Evolutionary conservation across 2,113 vertebrate species (phyloP).

Genomic region (Gavialis gangeticus): DNA sequence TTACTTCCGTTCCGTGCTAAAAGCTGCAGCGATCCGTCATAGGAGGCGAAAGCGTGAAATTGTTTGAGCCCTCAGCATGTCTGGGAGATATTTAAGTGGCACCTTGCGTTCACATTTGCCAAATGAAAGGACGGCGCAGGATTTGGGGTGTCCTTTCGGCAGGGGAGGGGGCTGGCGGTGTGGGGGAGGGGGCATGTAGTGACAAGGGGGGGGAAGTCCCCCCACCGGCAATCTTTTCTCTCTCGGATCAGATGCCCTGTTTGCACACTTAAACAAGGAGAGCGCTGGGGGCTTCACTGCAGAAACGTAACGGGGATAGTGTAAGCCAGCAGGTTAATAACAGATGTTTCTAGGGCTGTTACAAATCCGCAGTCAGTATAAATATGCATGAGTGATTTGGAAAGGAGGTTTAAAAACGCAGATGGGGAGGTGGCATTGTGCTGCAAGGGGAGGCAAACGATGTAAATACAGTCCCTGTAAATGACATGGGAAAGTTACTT

Average conservation of each 20-base stretch:
- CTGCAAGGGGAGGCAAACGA: neutral
- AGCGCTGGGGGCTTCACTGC: neutral
- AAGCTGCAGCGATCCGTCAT: neutral
- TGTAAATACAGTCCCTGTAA: neutral
- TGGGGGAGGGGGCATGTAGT: neutral
- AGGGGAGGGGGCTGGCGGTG: neutral
- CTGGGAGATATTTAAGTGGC: neutral
- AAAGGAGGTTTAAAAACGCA: neutral
- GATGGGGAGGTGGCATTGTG: slow-evolving; percentile 8
- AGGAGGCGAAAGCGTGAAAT: neutral
- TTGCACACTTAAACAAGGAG: slow-evolving; percentile 25
- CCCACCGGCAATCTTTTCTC: neutral
- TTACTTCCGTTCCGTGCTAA: neutral
- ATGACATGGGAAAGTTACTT: slow-evolving; percentile 34
- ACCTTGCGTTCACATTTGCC: neutral
- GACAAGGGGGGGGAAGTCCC: neutral
- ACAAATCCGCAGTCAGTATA: slow-evolving; percentile 52
- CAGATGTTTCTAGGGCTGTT: slow-evolving; percentile 31
- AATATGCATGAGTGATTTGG: slow-evolving; percentile 63
- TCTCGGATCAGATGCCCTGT: neutral
- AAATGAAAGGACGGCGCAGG: neutral
- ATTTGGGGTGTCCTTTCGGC: neutral
- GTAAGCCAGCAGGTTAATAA: slow-evolving; percentile 42
- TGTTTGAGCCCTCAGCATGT: neutral
- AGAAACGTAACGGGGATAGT: neutral